These are phyloP conservation scores for Phocoena sinus DNA, from an alignment of 2,113 vertebrate genomes.

Conservation along the genomic window DNA sequence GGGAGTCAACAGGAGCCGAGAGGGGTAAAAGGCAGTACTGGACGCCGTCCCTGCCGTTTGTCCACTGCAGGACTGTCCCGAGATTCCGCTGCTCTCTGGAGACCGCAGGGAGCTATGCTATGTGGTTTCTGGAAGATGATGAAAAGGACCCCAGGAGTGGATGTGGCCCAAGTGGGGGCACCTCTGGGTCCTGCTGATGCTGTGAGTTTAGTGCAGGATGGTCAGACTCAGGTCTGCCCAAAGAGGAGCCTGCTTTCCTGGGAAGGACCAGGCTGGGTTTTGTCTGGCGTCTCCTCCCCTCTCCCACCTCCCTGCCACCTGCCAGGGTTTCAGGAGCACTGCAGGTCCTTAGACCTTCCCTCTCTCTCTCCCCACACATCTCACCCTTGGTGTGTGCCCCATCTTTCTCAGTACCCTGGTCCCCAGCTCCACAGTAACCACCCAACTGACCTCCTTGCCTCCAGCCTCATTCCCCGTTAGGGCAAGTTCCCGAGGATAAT, in stretches of 20 bases:
- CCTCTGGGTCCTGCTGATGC: not conserved
- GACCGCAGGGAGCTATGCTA: not conserved
- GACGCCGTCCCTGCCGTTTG: not conserved
- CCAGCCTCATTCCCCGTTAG: not conserved
- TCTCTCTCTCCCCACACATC: not conserved
- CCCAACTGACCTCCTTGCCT: not conserved
- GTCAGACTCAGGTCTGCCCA: not conserved
- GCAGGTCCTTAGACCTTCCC: not conserved
- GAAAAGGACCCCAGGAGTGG: not conserved
- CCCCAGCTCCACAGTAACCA: not conserved
- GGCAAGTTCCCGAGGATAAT: not conserved
- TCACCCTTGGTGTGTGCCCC: not conserved
- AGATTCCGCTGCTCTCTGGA: not conserved
- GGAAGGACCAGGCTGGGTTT: not conserved
- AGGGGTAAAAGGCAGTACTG: not conserved
- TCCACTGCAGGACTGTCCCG: not conserved
- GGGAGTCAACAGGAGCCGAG: conserved; percentile 31
- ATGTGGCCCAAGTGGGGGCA: not conserved
- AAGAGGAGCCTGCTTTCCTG: not conserved
- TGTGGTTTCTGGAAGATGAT: not conserved
- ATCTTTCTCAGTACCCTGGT: not conserved
- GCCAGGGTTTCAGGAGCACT: not conserved
- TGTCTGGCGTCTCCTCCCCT: not conserved
- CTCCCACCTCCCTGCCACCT: not conserved
- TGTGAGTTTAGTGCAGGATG: not conserved